These are phyloP conservation scores for Marmota monax DNA, from an alignment of 2,113 vertebrate species.

Conservation along the genomic window DNA sequence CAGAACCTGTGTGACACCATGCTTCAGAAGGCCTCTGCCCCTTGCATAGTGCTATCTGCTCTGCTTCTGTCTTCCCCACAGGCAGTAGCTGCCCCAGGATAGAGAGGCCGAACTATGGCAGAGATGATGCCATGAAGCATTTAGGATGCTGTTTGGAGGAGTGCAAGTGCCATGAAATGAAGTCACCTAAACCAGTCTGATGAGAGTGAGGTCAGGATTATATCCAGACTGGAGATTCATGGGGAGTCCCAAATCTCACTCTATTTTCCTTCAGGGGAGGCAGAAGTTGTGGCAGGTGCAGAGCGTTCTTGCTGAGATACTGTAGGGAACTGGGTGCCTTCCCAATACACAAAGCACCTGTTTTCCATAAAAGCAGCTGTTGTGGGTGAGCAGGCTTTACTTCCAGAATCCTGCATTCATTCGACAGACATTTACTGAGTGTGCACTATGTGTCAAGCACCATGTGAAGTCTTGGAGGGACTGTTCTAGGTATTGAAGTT, in stretches of 20 bases:
- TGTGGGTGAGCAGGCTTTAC: background rate
- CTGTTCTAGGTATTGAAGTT: background rate
- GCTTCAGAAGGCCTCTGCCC: background rate
- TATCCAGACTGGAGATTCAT: background rate
- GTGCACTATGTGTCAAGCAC: background rate
- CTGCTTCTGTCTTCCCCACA: background rate
- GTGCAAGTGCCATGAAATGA: background rate
- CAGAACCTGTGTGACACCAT: background rate
- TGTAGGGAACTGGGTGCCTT: background rate
- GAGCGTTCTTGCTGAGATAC: background rate
- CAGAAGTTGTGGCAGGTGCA: no score
- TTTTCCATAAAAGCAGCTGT: background rate
- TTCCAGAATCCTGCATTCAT: background rate
- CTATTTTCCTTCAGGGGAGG: background rate
- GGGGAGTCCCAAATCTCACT: background rate
- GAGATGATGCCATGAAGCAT: background rate
- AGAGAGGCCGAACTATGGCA: background rate
- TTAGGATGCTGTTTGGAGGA: background rate
- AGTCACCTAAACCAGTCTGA: slow-evolving; percentile 50
- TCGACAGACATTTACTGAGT: background rate
- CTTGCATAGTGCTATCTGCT: background rate
- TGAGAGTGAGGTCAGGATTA: slow-evolving; percentile 15
- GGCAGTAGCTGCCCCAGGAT: background rate
- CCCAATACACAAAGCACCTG: background rate
- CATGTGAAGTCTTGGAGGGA: background rate